Evolutionary conservation across 2,797 vertebrate genomes (phyloP).

Genomic region (Sebastes trivittatus): DNA sequence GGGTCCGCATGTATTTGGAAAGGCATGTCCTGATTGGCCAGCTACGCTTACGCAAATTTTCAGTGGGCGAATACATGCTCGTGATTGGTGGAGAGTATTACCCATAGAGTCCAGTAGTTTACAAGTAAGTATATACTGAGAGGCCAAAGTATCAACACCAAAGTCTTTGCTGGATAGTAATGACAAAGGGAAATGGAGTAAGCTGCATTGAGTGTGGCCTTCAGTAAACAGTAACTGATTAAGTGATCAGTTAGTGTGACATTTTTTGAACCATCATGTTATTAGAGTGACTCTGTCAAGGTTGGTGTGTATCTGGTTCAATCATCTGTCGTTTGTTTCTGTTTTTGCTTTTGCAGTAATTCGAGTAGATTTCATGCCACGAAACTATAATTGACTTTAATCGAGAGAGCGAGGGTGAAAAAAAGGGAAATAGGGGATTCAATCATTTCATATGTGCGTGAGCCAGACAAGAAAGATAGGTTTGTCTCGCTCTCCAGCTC

Average conservation of each 20-base stretch:
- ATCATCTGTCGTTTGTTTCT: neutral
- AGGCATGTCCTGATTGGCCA: accelerated
- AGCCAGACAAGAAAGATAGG: neutral
- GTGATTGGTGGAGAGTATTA: neutral
- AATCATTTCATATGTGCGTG: neutral
- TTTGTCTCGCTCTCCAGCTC: neutral
- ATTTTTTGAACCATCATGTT: neutral
- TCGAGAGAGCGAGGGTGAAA: neutral
- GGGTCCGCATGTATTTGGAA: accelerated
- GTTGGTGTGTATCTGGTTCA: neutral
- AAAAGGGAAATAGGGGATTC: neutral
- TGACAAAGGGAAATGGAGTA: neutral
- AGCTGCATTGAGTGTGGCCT: neutral
- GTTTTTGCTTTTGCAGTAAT: neutral
- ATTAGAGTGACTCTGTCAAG: neutral
- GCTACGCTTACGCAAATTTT: too few species aligned
- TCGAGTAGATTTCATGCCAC: neutral
- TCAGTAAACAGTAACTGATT: neutral
- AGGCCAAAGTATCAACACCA: neutral
- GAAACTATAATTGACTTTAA: conserved; percentile 11
- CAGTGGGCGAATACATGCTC: neutral
- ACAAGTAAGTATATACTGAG: neutral
- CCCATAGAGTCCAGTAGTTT: neutral
- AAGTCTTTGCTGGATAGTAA: neutral
- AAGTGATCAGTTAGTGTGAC: neutral